These are phyloP conservation scores for Sarcophaga carnaria DNA, from an alignment of 2,888 invertebrate genomes.

Conservation along the genomic window DNA sequence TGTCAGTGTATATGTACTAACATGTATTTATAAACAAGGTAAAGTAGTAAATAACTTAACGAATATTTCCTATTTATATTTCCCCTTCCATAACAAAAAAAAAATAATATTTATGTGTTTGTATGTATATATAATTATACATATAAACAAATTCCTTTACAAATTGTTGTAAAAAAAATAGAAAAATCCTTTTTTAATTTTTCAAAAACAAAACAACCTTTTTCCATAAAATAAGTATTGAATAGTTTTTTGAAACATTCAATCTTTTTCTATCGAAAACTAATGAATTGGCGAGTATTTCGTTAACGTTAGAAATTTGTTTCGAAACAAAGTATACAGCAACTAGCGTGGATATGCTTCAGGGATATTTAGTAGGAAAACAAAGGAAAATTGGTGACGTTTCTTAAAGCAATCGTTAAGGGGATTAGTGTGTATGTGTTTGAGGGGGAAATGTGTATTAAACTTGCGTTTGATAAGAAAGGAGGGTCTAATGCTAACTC, in stretches of 20 bases:
- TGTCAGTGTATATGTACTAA: constrained; percentile 1
- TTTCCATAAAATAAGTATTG: constrained; percentile 12
- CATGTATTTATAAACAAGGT: constrained; percentile 12
- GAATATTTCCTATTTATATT: constrained; percentile 14
- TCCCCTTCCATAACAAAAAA: constrained; percentile 47
- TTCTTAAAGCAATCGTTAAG: too few species aligned
- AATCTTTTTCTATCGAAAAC: neutral
- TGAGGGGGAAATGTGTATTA: neutral
- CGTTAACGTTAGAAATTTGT: too few species aligned
- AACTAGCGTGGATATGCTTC: too few species aligned
- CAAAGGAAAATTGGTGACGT: too few species aligned
- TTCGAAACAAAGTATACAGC: too few species aligned
- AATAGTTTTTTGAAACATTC: neutral
- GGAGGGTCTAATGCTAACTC: constrained; percentile 22
- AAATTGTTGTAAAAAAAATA: neutral
- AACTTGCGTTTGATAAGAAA: constrained; percentile 14
- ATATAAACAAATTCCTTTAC: constrained; percentile 10
- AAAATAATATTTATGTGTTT: neutral
- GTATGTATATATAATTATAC: neutral
- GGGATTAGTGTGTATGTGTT: constrained; percentile 15
- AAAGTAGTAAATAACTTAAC: constrained; percentile 29
- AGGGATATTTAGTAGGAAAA: too few species aligned
- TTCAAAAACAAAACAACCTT: constrained; percentile 51
- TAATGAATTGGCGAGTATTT: neutral
- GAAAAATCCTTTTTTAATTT: constrained; percentile 12